Percentiles rank a stretch among this genome's conserved stretches.
phyloP scores from a whole-genome alignment of 2,888 invertebrate species.

The Cheilosia soror region DNA sequence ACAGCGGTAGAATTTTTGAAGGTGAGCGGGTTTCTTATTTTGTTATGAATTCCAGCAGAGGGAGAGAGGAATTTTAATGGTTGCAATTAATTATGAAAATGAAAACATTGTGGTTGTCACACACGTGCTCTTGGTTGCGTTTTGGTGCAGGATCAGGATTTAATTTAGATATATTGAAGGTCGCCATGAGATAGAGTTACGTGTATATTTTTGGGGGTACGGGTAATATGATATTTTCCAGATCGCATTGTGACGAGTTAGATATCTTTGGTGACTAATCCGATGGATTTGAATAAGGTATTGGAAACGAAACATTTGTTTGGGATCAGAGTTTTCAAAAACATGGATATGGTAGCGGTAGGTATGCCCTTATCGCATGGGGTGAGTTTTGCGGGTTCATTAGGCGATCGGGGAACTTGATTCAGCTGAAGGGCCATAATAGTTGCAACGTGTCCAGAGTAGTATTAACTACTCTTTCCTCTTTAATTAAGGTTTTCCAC shows the following conservation, averaged over 20 bases:
- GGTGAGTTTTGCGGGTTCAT: no score
- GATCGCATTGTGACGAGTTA: neutral
- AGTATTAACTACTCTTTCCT: no score
- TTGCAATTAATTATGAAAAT: conserved; percentile 73
- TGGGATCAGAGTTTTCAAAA: neutral
- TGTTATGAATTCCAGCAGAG: conserved; percentile 47
- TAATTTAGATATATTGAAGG: conserved; percentile 63
- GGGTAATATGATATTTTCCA: conserved; percentile 33
- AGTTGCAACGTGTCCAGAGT: no score
- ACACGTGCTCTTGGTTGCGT: conserved; percentile 39
- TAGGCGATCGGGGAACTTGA: no score
- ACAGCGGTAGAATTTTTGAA: conserved; percentile 61
- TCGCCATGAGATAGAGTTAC: conserved; percentile 33
- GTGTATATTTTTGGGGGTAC: neutral
- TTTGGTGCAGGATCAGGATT: conserved; percentile 21
- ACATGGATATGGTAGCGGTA: no score
- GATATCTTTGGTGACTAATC: no score
- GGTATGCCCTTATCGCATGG: no score
- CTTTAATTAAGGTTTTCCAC: no score
- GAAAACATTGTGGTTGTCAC: conserved; percentile 66
- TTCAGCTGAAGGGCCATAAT: no score
- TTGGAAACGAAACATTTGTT: no score
- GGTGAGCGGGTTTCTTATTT: conserved; percentile 63
- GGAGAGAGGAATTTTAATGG: conserved; percentile 58
- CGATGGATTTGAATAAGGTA: no score